Evolutionary conservation across 2,797 vertebrate species (phyloP).

Genomic region (Tenualosa thibaudeaui): DNA sequence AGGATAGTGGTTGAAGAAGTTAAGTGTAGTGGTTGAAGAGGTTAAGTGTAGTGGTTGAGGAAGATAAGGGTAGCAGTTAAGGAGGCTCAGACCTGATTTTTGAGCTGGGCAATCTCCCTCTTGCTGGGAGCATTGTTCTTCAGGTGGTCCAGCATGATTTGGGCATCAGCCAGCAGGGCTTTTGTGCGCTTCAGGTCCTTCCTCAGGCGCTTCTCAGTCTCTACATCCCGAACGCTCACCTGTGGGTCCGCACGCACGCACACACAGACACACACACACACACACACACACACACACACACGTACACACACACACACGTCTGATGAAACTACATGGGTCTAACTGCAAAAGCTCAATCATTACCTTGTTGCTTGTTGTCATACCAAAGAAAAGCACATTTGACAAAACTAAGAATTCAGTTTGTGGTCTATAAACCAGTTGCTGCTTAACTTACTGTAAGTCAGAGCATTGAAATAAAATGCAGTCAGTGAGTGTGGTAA

Average conservation of each 20-base stretch:
- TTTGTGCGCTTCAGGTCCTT: conserved; percentile 97
- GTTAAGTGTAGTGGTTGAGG: too few species aligned
- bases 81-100: conserved; percentile 84
- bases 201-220: conserved; percentile 89
- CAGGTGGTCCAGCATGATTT: conserved; percentile 98
- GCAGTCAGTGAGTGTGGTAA: background rate
- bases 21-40: too few species aligned
- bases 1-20: too few species aligned
- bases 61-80: background rate
- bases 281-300: background rate
- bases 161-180: conserved; percentile 89
- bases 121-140: conserved; percentile 97
- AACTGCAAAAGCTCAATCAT: background rate
- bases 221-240: conserved; percentile 87
- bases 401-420: too few species aligned
- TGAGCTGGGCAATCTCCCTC: conserved; percentile 94
- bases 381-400: background rate
- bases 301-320: background rate
- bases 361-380: background rate
- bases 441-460: background rate
- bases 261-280: background rate
- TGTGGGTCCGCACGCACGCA: conserved; percentile 52
- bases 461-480: background rate
- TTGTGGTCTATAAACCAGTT: background rate
- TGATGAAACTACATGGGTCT: background rate